Evolutionary conservation across 1,140 invertebrate genomes (phyloP).

Genomic region (Psix sp.): DNA sequence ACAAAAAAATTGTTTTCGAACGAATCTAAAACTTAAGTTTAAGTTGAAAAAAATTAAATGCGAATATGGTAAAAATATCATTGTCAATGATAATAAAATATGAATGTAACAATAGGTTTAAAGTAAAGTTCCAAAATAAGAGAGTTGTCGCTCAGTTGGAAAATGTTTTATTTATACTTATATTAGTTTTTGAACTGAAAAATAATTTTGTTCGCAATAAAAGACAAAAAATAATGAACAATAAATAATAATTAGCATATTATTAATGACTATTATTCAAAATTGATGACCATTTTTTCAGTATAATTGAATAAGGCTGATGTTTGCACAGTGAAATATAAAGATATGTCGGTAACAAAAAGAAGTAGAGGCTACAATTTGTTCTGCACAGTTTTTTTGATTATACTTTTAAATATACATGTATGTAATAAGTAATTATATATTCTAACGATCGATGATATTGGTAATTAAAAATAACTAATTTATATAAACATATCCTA

Average conservation of each 20-base stretch:
- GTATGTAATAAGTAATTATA: constrained; percentile 58
- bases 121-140: too few relatives aligned
- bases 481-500: constrained; percentile 60
- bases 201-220: constrained; percentile 9
- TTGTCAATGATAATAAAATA: too few relatives aligned
- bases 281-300: constrained; percentile 42
- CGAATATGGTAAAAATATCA: too few relatives aligned
- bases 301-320: constrained; percentile 37
- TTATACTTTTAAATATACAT: constrained; percentile 62
- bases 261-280: constrained; percentile 24
- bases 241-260: constrained; percentile 7
- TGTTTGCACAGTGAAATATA: constrained; percentile 40
- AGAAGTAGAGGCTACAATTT: constrained; percentile 50
- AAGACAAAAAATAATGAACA: not conserved
- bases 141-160: constrained; percentile 7
- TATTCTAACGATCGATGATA: constrained; percentile 58
- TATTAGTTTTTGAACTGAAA: constrained; percentile 1
- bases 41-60: too few relatives aligned
- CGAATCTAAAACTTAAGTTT: too few relatives aligned
- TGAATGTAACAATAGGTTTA: too few relatives aligned
- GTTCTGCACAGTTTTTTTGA: constrained; percentile 60
- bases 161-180: constrained; percentile 14
- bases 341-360: constrained; percentile 45
- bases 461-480: constrained; percentile 61
- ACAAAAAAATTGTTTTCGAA: too few relatives aligned